Evolutionary conservation across 1,140 invertebrate genomes (phyloP).

Genomic region (Gryon sp.): DNA sequence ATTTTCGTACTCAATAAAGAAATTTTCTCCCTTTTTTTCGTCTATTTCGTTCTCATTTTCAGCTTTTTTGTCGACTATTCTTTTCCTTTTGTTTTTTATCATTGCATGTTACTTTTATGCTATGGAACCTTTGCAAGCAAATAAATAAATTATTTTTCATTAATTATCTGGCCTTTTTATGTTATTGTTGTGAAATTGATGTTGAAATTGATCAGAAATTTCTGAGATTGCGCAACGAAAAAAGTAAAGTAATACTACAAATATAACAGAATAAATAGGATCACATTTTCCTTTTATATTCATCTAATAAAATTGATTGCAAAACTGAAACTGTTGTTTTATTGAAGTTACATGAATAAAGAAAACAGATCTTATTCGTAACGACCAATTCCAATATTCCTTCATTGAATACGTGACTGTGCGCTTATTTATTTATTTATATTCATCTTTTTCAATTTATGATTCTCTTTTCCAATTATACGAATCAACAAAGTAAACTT

Average conservation of each 20-base stretch:
- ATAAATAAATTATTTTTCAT: too few species aligned
- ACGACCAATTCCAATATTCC: constrained; percentile 17
- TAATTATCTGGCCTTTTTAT: too few species aligned
- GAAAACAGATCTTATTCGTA: constrained; percentile 10
- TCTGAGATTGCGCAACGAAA: too few species aligned
- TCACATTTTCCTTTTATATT: constrained; percentile 33
- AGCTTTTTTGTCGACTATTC: background rate
- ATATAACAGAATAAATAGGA: background rate
- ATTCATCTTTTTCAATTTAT: constrained; percentile 4
- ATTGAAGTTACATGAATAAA: constrained; percentile 25
- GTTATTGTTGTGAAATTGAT: too few species aligned
- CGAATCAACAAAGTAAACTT: constrained; percentile 16
- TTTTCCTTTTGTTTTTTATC: constrained; percentile 5
- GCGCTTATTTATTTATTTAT: constrained; percentile 20
- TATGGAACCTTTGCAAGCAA: too few species aligned
- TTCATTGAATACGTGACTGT: background rate
- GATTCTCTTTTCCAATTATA: constrained; percentile 11
- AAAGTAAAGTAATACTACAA: too few species aligned
- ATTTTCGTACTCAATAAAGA: constrained; percentile 2
- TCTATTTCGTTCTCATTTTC: constrained; percentile 17
- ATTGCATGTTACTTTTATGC: too few species aligned
- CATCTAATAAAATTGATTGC: constrained; percentile 26
- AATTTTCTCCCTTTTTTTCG: constrained; percentile 5
- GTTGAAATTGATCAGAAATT: too few species aligned
- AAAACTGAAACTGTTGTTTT: constrained; percentile 22